Conservation (phyloP, 92 coral and sea anemone species). For the Isaurus tuberculatus region DNA sequence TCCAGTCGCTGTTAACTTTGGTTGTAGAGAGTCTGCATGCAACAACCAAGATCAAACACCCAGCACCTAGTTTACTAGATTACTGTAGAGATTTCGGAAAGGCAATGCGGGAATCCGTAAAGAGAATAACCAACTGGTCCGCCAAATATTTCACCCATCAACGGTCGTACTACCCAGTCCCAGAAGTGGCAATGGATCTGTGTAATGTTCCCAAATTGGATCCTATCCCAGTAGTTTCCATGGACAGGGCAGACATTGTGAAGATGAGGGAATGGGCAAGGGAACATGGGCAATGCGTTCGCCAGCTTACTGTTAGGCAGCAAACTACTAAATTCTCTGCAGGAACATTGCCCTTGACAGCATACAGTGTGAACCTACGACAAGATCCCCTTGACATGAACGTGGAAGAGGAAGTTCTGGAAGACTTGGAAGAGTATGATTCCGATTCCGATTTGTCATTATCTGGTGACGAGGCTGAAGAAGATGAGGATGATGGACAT, state of each 20-base stretch:
- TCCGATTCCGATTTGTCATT: constrained; percentile 23
- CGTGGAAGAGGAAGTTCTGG: constrained; percentile 7
- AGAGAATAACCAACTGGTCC: constrained; percentile 44
- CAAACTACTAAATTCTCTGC: constrained; percentile 42
- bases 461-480: constrained; percentile 25
- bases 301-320: constrained; percentile 28
- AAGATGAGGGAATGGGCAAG: constrained; percentile 48
- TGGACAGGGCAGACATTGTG: constrained; percentile 22
- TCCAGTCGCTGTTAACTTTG: constrained; percentile 43
- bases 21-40: constrained; percentile 46
- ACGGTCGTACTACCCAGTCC: constrained; percentile 46
- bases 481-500: constrained; percentile 40
- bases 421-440: constrained; percentile 36
- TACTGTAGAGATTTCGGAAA: constrained; percentile 33
- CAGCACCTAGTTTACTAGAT: constrained; percentile 17
- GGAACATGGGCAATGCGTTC: constrained; percentile 29
- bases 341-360: constrained; percentile 40
- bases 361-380: constrained; percentile 20
- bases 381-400: constrained; percentile 17
- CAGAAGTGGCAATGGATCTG: constrained; percentile 14
- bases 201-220: constrained; percentile 12
- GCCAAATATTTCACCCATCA: constrained; percentile 46
- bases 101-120: constrained; percentile 31
- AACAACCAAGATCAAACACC: constrained; percentile 24
- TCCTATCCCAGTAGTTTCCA: constrained; percentile 36